Evolutionary conservation across 2,888 invertebrate species (phyloP).

Genomic region (Sylvicola fuscatus): DNA sequence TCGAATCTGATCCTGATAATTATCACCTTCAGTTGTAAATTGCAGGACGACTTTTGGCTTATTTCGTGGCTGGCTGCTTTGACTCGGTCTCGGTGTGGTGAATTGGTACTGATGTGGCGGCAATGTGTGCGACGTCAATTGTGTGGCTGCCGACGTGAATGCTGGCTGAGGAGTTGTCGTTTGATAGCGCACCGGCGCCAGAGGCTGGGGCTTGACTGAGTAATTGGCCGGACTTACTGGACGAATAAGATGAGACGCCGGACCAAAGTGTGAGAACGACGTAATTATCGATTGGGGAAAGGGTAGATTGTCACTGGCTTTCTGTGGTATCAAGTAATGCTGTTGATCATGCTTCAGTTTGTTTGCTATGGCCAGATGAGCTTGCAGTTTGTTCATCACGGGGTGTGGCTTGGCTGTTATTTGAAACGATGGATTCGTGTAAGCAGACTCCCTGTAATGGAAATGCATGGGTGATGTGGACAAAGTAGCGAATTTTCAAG

Average conservation of each 20-base stretch:
- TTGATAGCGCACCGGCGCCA: background rate
- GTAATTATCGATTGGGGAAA: background rate
- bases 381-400: constrained; percentile 7
- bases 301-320: too few species aligned
- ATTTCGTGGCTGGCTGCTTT: too few species aligned
- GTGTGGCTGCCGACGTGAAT: background rate
- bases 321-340: too few species aligned
- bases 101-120: constrained; percentile 1
- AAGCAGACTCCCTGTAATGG: too few species aligned
- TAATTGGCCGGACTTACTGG: background rate
- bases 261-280: constrained; percentile 4
- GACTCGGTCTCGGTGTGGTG: background rate
- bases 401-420: constrained; percentile 6
- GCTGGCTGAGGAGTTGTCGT: background rate
- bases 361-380: constrained; percentile 6
- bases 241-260: constrained; percentile 4
- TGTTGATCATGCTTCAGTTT: too few species aligned
- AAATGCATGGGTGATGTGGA: too few species aligned
- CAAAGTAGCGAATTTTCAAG: too few species aligned
- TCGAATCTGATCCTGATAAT: background rate
- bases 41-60: too few species aligned
- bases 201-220: too few species aligned
- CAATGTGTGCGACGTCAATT: background rate
- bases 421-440: background rate
- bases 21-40: background rate